Evolutionary conservation across 2,797 vertebrate species (phyloP), one percentile per base, ranked within the genome.

Genomic region (Brotula barbata): DNA sequence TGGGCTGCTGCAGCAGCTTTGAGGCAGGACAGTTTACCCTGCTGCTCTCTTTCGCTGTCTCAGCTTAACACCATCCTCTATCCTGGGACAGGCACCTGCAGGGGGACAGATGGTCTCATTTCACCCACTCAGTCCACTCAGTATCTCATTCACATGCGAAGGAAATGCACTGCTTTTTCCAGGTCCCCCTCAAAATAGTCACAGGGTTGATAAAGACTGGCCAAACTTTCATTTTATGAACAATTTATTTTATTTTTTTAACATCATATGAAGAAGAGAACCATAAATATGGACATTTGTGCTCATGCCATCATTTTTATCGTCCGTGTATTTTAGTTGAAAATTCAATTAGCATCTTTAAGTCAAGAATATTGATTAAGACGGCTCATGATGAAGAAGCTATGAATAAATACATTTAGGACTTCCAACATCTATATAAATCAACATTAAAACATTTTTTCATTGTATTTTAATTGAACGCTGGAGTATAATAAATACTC

Each of bases 61-160:
- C 85, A 88, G 87, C 89, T 86, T 74, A 87, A 89, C 80, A 79
- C 70, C 73, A 76, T 85, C 83, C 84, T 87, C 77, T 64, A 82
- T 85, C 83, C 61, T 60, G 85, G 87, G 84, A 90, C 81, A 72
- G 71, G 83, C 83, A 83, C 89, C 87, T 88, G 85, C 88, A 80
- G 88, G 85, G 89, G 85, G 83, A 64, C 90, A 92, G 89, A 90
- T 92, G 89, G 88, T 89, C 82, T 81, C 74, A 59, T 78, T 84
- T 81, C 84, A 73, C 86, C 82, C 80, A 83, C 58, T 50, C 79
- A 86, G 88, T 85, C 59, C 4, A n/a, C n/a, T n/a, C n/a, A n/a
- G n/a, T 5, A 3, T 20, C 62, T 70, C 71, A 49, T 55, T 75
- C 63, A 46, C 42, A 3, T 72, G 62, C 81, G 54, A 70, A 71